Base-by-base conservation (phyloP, 2,888 invertebrate species). In the Polyommatus icarus region DNA sequence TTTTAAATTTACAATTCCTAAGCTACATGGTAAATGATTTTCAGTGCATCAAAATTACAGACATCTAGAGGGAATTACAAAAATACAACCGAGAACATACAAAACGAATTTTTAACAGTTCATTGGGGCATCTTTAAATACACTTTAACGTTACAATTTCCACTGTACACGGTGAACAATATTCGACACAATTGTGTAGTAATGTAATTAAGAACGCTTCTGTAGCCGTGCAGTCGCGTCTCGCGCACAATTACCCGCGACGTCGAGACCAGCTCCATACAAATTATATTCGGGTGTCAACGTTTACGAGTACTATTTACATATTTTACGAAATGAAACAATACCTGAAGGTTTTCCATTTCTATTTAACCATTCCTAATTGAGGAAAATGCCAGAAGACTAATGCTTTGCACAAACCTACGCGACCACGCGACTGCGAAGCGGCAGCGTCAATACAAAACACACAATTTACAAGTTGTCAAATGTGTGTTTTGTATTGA, bases 221-320 rank as follows among this genome's bases (percentile, higher is more conserved):
- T 67, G 29, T 29, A 67, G 67, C 67, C 67, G 67, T 67, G 18
- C 24, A 50, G 29, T 75, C 75, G 54, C 75, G 40, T 15, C 54
- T 20, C 50, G 50, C 75, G 75, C 75, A 75, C 75, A 75, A 75
- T 75, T 75, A 75, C 24, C 46, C 73, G 46, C 50, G 50, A 29
- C 46, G 50, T 54, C 7, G 18, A 46, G 73, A 24, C n/a, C 72
- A 18, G 20, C 46, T 75, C 29, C 75, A 29, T 54, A 54, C 75
- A 50, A 54, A 75, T 75, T 75, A 75, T 75, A 50, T 54, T 54
- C 75, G 75, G 50, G 46, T 73, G 75, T 54, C 50, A 50, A 75
- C 50, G 15, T 75, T 75, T 50, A n/a, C n/a, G n/a, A n/a, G n/a
- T n/a, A 54, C 75, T 54, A 75, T 54, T 54, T n/a, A 46, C n/a